Evolutionary conservation across 2,888 invertebrate genomes (phyloP), one percentile per base, ranked within the genome.

Genomic region (Seira musarum): DNA sequence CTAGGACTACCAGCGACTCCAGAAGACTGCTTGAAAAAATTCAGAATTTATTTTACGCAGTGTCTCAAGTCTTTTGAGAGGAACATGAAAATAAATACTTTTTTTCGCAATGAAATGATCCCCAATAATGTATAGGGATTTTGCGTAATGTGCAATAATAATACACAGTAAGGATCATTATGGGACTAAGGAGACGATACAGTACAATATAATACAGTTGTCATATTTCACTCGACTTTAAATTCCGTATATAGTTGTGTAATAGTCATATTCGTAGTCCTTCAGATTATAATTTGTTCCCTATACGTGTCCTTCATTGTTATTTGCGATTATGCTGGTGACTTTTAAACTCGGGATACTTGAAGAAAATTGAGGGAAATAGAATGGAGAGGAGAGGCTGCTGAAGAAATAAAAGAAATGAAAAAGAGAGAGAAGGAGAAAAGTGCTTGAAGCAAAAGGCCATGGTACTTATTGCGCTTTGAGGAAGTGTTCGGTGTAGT

Each of bases 51-150:
- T 40, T 8, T 40, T 13, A 40, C 40, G 40, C 40, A 40, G 5
- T 8, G 6, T 40, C 40, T 8, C 5, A 13, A 8, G 40, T 40
- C 40, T 40, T 40, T 40, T 40, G n/a, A 40, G 13, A 40, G 13
- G 40, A 40, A 40, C 40, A 40, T 40, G 13, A 40, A 40, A 40
- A 40, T 40, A 40, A 40, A 40, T 40, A 40, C 40, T 40, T 40
- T 40, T 22, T 66, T 66, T 66, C 35, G 30, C 66, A 66, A 66
- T 66, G 66, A 66, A 40, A 66, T 30, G 66, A n/a, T 66, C 25
- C 40, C 8, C 40, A 25, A 24, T 66, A 30, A 66, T 25, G 35
- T 66, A 66, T 66, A 30, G 66, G 66, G 40, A 40, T 40, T 40
- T 40, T 40, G 40, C 40, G 13, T 40, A 40, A 40, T 40, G 40